phyloP scores from a whole-genome alignment of 2,113 vertebrate genomes.

The Brienomyrus brachyistius region DNA sequence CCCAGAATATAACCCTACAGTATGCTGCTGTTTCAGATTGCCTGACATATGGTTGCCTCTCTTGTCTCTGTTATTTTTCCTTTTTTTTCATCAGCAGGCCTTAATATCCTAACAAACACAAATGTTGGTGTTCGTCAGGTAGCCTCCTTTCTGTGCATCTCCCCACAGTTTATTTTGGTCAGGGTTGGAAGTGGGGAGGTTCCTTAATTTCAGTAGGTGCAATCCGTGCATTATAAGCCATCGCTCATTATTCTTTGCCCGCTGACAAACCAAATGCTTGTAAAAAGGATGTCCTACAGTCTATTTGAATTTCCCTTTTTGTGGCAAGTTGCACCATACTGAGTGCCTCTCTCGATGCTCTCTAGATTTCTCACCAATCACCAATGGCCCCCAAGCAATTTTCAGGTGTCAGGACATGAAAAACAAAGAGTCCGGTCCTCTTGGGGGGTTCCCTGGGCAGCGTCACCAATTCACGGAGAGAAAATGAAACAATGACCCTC shows the following conservation, averaged over 20 bases:
- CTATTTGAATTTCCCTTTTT: not conserved
- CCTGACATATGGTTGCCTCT: not conserved
- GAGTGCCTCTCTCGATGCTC: not conserved
- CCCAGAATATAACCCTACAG: not conserved
- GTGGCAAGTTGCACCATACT: not conserved
- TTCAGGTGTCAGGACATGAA: conserved; percentile 33
- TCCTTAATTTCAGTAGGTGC: not conserved
- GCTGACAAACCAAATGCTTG: not conserved
- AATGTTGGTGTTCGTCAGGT: not conserved
- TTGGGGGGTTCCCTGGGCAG: conserved; percentile 30
- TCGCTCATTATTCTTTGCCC: not conserved
- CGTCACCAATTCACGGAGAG: conserved; percentile 33
- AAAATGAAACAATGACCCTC: conserved; percentile 31
- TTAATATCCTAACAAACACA: not conserved
- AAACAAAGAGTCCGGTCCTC: conserved; percentile 35
- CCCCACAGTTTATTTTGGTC: not conserved
- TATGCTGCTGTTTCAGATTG: not conserved
- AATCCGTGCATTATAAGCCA: not conserved
- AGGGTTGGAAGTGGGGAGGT: not conserved
- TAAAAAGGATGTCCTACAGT: not conserved
- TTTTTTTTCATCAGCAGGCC: not conserved
- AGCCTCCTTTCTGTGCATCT: not conserved
- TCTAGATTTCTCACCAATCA: not conserved
- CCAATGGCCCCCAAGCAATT: conserved; percentile 29
- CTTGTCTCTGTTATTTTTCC: not conserved